Conservation (phyloP, 2,888 invertebrate species). For the Amblyteles armatorius region DNA sequence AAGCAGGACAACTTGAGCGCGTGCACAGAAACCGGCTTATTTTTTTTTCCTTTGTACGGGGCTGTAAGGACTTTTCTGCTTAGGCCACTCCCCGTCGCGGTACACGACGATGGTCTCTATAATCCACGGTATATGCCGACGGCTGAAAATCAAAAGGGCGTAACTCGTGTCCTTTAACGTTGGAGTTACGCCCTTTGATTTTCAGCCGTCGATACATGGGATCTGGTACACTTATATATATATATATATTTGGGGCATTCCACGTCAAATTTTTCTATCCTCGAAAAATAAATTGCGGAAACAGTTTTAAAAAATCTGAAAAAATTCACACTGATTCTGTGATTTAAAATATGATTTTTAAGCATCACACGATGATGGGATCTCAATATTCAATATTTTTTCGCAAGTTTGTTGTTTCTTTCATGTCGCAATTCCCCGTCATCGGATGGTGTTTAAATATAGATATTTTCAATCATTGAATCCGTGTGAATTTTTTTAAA, state of each 20-base stretch:
- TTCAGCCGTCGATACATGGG: neutral
- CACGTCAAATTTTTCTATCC: too few relatives aligned
- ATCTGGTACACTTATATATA: slow-evolving; percentile 16
- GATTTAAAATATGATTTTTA: too few relatives aligned
- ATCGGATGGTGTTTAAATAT: too few relatives aligned
- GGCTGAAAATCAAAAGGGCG: neutral
- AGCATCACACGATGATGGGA: too few relatives aligned
- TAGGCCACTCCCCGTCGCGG: slow-evolving; percentile 60
- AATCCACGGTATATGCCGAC: slow-evolving; percentile 6
- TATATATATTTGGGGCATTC: neutral
- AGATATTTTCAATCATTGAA: too few relatives aligned
- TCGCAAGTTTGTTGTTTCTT: too few relatives aligned
- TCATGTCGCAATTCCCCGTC: too few relatives aligned
- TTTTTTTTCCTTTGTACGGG: slow-evolving; percentile 34
- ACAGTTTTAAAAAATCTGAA: too few relatives aligned
- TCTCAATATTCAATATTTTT: too few relatives aligned
- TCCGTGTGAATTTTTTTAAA: too few relatives aligned
- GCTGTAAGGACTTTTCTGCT: slow-evolving; percentile 48
- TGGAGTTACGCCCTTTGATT: neutral
- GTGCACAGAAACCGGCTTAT: slow-evolving; percentile 46
- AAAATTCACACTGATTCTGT: too few relatives aligned
- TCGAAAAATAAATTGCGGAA: too few relatives aligned
- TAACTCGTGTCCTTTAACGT: neutral
- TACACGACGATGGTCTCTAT: slow-evolving; percentile 30
- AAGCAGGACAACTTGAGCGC: slow-evolving; percentile 52